Percentiles rank a stretch among this genome's conserved stretches.
These are phyloP conservation scores for Xylota sylvarum DNA, from an alignment of 2,888 invertebrate genomes.

Conservation along the genomic window DNA sequence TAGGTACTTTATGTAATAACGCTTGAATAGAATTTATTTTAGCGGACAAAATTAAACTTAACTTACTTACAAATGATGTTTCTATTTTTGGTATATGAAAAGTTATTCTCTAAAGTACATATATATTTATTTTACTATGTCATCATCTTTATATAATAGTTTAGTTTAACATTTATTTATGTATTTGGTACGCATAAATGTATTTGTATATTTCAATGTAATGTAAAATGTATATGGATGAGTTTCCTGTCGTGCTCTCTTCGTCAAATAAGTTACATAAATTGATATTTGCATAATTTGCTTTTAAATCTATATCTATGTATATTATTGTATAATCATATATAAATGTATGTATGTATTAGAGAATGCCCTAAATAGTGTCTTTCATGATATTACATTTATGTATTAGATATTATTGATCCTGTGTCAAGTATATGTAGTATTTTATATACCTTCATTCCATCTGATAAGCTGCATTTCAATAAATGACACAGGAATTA, in stretches of 20 bases:
- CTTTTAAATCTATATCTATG: constrained; percentile 48
- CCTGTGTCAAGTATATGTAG: constrained; percentile 51
- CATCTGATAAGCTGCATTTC: constrained; percentile 12
- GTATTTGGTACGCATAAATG: constrained; percentile 18
- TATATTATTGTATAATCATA: constrained; percentile 57
- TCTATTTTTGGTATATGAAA: constrained; percentile 57
- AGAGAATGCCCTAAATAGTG: constrained; percentile 71
- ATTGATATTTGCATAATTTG: constrained; percentile 59
- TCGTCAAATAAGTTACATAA: constrained; percentile 57
- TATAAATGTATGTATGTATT: constrained; percentile 56
- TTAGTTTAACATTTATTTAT: constrained; percentile 26
- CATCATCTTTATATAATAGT: neutral
- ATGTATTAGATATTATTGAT: constrained; percentile 39
- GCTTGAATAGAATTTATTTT: constrained; percentile 47
- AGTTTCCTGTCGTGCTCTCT: constrained; percentile 55
- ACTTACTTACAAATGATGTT: constrained; percentile 40
- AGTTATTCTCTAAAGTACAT: constrained; percentile 49
- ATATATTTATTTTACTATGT: constrained; percentile 33
- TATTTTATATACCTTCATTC: neutral
- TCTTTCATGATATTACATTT: constrained; percentile 50
- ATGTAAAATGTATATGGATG: constrained; percentile 61
- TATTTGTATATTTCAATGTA: constrained; percentile 53
- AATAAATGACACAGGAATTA: constrained; percentile 31
- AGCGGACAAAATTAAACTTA: constrained; percentile 51
- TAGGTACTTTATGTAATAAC: constrained; percentile 20